A percentile compares a stretch with the other conserved stretches of the same genome.
phyloP scores from a whole-genome alignment of 2,888 invertebrate genomes.

The Drosophila tripunctata region DNA sequence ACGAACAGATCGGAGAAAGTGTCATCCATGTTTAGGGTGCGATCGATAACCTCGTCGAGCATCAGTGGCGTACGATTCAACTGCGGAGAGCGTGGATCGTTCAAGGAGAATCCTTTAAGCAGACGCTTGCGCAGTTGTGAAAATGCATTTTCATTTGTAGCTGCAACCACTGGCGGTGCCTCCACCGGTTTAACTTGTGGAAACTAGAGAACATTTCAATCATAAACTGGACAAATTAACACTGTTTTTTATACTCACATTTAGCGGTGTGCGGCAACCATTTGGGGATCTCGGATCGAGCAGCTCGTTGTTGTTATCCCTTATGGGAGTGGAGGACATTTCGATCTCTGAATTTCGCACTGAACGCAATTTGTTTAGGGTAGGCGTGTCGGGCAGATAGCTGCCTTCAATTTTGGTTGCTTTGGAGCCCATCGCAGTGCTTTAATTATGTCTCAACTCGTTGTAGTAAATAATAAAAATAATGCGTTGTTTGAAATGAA shows the following conservation, averaged over 20 bases:
- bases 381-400: slow-evolving; percentile 68
- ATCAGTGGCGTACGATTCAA: slow-evolving; percentile 80
- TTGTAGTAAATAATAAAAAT: slow-evolving; percentile 9
- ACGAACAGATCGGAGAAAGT: slow-evolving; percentile 82
- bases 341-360: slow-evolving; percentile 28
- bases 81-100: slow-evolving; percentile 82
- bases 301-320: slow-evolving; percentile 39
- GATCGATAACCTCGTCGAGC: slow-evolving; percentile 76
- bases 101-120: slow-evolving; percentile 75
- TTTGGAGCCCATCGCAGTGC: slow-evolving; percentile 75
- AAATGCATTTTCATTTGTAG: slow-evolving; percentile 50
- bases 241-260: slow-evolving; percentile 56
- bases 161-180: background rate
- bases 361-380: slow-evolving; percentile 54
- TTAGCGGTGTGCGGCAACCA: slow-evolving; percentile 76
- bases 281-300: slow-evolving; percentile 81
- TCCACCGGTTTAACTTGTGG: slow-evolving; percentile 1
- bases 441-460: background rate
- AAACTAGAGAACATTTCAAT: slow-evolving; percentile 21
- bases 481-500: slow-evolving; percentile 64
- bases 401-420: slow-evolving; percentile 77
- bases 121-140: slow-evolving; percentile 76
- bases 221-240: too few species aligned
- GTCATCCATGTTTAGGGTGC: slow-evolving; percentile 79
- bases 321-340: slow-evolving; percentile 30